Percentiles rank a stretch among this genome's conserved stretches.
These are phyloP conservation scores for Drepanosiphum platanoidis DNA, from an alignment of 2,888 invertebrate species.

Conservation along the genomic window DNA sequence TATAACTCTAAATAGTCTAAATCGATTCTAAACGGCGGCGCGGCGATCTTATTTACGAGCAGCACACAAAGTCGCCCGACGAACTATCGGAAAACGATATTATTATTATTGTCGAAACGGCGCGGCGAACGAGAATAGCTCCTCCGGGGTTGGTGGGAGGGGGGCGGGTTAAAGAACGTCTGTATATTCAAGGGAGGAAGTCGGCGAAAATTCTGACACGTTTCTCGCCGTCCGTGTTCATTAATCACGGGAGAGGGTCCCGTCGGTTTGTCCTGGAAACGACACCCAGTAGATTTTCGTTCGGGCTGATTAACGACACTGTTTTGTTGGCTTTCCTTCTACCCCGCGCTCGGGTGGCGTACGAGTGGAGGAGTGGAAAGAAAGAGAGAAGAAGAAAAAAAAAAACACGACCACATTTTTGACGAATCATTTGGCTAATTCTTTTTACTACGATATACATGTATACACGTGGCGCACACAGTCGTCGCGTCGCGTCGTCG, in stretches of 20 bases:
- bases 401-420: background rate
- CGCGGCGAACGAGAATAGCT: conserved; percentile 53
- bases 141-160: conserved; percentile 15
- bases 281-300: conserved; percentile 60
- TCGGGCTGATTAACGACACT: conserved; percentile 56
- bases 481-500: background rate
- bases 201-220: conserved; percentile 39
- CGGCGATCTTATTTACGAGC: too few species aligned
- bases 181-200: background rate
- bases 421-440: conserved; percentile 56
- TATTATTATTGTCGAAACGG: too few species aligned
- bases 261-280: conserved; percentile 54
- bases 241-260: conserved; percentile 46
- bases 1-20: too few species aligned
- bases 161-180: conserved; percentile 1
- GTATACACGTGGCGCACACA: background rate
- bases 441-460: conserved; percentile 11
- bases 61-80: too few species aligned
- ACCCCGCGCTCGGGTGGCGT: background rate
- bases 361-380: background rate
- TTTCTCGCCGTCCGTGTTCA: conserved; percentile 42
- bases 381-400: background rate
- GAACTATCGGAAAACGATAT: too few species aligned
- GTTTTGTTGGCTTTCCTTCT: conserved; percentile 35
- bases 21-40: too few species aligned